Evolutionary conservation across 53 echinoderm and acorn worm species (phyloP), one percentile per base, ranked within the genome.

Genomic region (Hippasteria phrygiana): DNA sequence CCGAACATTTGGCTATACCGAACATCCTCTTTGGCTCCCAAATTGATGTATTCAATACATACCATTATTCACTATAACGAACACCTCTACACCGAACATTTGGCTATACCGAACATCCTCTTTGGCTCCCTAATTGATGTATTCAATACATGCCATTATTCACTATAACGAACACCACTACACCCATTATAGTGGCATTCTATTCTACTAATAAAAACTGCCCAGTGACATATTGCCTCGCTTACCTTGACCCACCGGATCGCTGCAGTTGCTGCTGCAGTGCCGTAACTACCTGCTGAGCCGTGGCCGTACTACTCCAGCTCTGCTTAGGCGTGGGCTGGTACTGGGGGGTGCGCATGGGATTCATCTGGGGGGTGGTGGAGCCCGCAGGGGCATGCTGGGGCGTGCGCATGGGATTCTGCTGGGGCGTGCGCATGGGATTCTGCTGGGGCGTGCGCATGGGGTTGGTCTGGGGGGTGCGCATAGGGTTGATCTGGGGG

Each of bases 251-350:
- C 1, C 83, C 79, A 47, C 75, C 63, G 26, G 80, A 16, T 62
- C 87, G 54, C 32, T 90, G 92, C 4, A 74, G 43, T 22, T 88
- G 88, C 32, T 74, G 91, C 55, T 92, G 90, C 24, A 92, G 74
- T 2, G 89, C 89, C 17, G 26, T 79, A 20, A 88, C 90, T 16
- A 90, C 84, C 74, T 90, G 94, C 77, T 85, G 92, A 28, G 88
- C 33, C 40, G 89, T n/a, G n/a, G 97, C 88, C 18, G 92, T 4
- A 14, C 87, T 87, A 33, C 95, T 75, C 98, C 98, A 98, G 43
- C 87, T 94, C 65, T 94, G 94, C 46, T 94, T 92, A 36, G 95
- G 95, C 28, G 95, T 95, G 36, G 80, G 92, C 51, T 92, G 94
- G 16, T 91, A 87, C 88, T 95, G 97, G 8, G 98, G 98, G 54